phyloP scores from a whole-genome alignment of 2,888 invertebrate species.

The Cataglyphis cursor region DNA sequence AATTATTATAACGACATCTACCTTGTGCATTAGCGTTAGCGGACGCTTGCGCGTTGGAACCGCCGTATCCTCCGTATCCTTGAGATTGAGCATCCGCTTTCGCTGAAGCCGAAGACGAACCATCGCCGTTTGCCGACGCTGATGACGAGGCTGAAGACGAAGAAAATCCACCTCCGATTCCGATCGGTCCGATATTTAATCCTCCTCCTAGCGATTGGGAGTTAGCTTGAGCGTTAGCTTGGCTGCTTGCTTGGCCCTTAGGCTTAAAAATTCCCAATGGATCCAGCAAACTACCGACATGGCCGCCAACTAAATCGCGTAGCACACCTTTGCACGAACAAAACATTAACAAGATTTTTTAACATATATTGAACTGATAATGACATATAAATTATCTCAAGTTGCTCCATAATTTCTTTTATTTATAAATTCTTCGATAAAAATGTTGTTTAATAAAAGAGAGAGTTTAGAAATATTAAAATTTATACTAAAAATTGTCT shows the following conservation, averaged over 20 bases:
- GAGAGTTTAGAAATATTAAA: neutral
- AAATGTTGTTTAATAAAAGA: neutral
- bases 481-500: neutral
- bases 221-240: conserved; percentile 63
- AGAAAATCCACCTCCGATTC: conserved; percentile 73
- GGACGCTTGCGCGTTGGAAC: conserved; percentile 59
- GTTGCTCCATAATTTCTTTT: neutral
- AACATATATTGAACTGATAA: neutral
- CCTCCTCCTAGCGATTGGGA: conserved; percentile 72
- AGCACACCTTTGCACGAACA: conserved; percentile 64
- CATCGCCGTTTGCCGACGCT: conserved; percentile 74
- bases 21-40: conserved; percentile 67
- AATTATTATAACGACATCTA: conserved; percentile 28
- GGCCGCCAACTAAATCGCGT: conserved; percentile 35
- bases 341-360: neutral
- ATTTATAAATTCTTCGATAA: neutral
- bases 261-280: conserved; percentile 79
- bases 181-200: conserved; percentile 80
- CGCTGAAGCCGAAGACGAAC: conserved; percentile 61
- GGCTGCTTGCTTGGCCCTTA: conserved; percentile 41
- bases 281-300: conserved; percentile 73
- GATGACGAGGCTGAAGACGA: conserved; percentile 75
- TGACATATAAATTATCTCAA: neutral
- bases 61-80: conserved; percentile 58
- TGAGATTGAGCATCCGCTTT: conserved; percentile 67